Evolutionary conservation across 1,140 invertebrate genomes (phyloP).

Genomic region (Cepaea nemoralis): DNA sequence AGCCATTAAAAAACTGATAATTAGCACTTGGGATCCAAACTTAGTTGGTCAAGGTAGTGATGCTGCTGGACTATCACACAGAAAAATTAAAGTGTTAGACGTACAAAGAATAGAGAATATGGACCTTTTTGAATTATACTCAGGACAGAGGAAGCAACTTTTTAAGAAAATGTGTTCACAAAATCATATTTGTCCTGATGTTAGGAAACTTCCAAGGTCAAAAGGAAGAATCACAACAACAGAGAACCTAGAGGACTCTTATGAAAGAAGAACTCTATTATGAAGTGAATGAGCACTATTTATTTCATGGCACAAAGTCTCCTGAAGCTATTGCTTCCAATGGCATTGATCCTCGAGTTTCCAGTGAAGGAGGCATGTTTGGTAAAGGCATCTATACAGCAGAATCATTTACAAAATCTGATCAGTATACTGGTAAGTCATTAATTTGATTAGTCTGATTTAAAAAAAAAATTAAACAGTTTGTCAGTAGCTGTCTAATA

Average conservation of each 20-base stretch:
- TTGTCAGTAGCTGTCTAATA: no score
- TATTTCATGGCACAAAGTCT: slow-evolving; percentile 62
- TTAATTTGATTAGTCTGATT: no score
- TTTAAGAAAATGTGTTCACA: neutral
- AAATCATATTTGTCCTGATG: neutral
- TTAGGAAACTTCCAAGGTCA: neutral
- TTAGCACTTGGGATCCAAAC: neutral
- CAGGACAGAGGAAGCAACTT: neutral
- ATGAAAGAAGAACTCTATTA: slow-evolving; percentile 13
- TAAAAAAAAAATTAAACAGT: no score
- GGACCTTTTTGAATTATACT: neutral
- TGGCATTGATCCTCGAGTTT: slow-evolving; percentile 55
- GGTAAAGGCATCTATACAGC: slow-evolving; percentile 58
- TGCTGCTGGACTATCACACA: slow-evolving; percentile 13
- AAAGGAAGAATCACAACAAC: slow-evolving; percentile 8
- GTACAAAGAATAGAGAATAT: slow-evolving; percentile 12
- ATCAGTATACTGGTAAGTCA: slow-evolving; percentile 64
- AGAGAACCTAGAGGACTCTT: neutral
- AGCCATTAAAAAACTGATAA: slow-evolving; percentile 9
- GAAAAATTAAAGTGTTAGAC: neutral
- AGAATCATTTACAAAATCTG: slow-evolving; percentile 62
- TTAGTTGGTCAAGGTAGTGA: neutral
- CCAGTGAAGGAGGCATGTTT: slow-evolving; percentile 54
- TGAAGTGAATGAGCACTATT: slow-evolving; percentile 63
- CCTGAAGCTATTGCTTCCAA: slow-evolving; percentile 46